Percentiles rank a stretch among this genome's conserved stretches.
phyloP scores from a whole-genome alignment of 1,140 invertebrate species.

The Papilio polytes region DNA sequence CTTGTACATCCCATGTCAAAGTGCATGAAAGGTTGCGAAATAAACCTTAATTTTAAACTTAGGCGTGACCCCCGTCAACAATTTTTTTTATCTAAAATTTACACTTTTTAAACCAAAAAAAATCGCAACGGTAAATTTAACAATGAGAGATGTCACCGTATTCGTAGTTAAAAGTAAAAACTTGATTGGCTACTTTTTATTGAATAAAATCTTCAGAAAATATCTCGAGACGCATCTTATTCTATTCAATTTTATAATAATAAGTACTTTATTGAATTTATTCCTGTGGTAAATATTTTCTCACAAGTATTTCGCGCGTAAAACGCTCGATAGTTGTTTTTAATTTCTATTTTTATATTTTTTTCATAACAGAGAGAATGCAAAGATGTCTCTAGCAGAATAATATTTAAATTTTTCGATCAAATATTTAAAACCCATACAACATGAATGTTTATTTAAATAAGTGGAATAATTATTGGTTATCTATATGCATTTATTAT shows the following conservation, averaged over 20 bases:
- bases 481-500: conserved; percentile 60
- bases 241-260: conserved; percentile 49
- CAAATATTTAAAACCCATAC: neutral
- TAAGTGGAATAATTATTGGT: conserved; percentile 46
- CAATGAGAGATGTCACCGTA: conserved; percentile 71
- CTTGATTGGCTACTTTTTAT: conserved; percentile 80
- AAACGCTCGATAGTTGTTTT: conserved; percentile 42
- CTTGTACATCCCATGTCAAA: conserved; percentile 77
- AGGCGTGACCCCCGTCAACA: conserved; percentile 81
- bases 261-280: conserved; percentile 33
- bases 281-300: conserved; percentile 55
- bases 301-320: conserved; percentile 55
- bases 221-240: conserved; percentile 73
- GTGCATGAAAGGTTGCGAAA: conserved; percentile 79
- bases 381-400: neutral
- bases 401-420: neutral
- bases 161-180: conserved; percentile 78
- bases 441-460: conserved; percentile 30
- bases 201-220: conserved; percentile 65
- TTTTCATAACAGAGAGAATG: conserved; percentile 24
- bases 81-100: conserved; percentile 71
- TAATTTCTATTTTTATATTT: conserved; percentile 34
- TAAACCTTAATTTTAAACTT: conserved; percentile 80
- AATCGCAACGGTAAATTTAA: conserved; percentile 71
- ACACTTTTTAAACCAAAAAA: conserved; percentile 71